phyloP scores from a whole-genome alignment of 2,888 invertebrate genomes.

The Mimumesa dahlbomi region DNA sequence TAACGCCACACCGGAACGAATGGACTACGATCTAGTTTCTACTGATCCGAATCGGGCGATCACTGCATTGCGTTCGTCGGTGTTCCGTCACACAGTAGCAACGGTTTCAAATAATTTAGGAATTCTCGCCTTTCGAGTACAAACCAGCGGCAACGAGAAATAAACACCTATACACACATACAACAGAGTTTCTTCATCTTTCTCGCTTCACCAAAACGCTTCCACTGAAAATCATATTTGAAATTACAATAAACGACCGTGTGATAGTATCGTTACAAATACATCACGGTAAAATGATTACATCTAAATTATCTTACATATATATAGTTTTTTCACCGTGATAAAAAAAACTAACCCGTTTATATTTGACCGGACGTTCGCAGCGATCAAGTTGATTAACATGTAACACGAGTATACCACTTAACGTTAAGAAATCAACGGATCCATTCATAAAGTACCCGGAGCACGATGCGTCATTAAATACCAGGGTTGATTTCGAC shows the following conservation, averaged over 20 bases:
- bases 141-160: no score
- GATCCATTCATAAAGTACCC: constrained; percentile 34
- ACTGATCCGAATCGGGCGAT: constrained; percentile 53
- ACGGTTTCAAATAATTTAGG: constrained; percentile 18
- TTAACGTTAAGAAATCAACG: constrained; percentile 23
- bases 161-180: no score
- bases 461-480: constrained; percentile 34
- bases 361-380: no score
- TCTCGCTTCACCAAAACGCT: no score
- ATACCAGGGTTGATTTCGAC: constrained; percentile 46
- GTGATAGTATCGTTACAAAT: no score
- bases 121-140: constrained; percentile 1
- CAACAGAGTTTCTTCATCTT: no score
- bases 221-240: no score
- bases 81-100: constrained; percentile 9
- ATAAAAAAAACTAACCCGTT: neutral
- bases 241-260: no score
- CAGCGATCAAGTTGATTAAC: constrained; percentile 36
- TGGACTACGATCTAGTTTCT: constrained; percentile 53
- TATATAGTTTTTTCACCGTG: no score
- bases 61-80: constrained; percentile 30
- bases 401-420: neutral
- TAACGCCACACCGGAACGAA: constrained; percentile 53
- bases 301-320: no score
- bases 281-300: no score